Evolutionary conservation across 2,113 vertebrate species (phyloP).

Genomic region (Bufo gargarizans): DNA sequence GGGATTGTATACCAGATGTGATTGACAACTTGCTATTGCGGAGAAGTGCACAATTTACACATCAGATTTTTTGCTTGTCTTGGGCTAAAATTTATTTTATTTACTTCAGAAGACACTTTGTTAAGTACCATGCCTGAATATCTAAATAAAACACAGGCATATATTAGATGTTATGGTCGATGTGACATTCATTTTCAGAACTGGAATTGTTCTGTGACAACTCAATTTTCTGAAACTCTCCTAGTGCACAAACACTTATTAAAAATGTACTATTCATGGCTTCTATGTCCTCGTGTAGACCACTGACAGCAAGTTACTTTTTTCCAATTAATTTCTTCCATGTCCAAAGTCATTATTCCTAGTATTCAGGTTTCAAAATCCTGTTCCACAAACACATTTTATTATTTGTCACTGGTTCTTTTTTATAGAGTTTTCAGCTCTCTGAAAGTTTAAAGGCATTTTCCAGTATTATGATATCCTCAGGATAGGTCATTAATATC

Average conservation of each 20-base stretch:
- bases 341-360: background rate
- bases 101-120: background rate
- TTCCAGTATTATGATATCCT: too few species aligned
- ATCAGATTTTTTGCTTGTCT: background rate
- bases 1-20: background rate
- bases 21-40: background rate
- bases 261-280: background rate
- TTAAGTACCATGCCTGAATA: background rate
- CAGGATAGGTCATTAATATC: too few species aligned
- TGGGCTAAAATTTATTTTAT: background rate
- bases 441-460: background rate
- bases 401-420: background rate
- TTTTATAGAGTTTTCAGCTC: background rate
- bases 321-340: background rate
- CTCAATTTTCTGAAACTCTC: background rate
- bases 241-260: background rate
- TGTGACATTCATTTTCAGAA: conserved; percentile 17
- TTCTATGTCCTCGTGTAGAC: background rate
- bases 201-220: background rate
- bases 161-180: background rate
- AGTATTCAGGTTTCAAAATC: background rate
- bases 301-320: background rate
- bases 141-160: background rate
- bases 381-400: background rate
- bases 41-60: background rate